These are phyloP conservation scores for Drosophila infuscata DNA, from an alignment of 2,888 invertebrate species.

Conservation along the genomic window DNA sequence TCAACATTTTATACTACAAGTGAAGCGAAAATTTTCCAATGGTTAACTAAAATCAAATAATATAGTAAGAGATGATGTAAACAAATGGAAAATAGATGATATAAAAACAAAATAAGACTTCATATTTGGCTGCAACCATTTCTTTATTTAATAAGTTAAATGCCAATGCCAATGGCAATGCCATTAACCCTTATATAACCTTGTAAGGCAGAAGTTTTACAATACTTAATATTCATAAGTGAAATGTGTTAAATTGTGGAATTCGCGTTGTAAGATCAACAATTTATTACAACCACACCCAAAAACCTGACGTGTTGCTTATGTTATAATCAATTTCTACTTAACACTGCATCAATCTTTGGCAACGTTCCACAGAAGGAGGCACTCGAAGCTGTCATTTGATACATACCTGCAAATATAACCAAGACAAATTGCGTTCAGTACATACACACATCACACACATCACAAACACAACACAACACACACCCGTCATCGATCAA, in stretches of 20 bases:
- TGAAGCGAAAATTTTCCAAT: not conserved
- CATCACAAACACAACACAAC: not conserved
- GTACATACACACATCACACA: constrained; percentile 15
- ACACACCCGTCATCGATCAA: constrained; percentile 59
- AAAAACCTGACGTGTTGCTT: constrained; percentile 12
- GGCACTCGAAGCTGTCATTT: constrained; percentile 8
- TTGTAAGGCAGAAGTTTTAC: not conserved
- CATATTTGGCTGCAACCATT: not conserved
- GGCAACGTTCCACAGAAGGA: constrained; percentile 13
- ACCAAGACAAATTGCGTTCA: constrained; percentile 64
- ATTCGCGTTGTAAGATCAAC: not conserved
- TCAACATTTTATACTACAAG: not conserved
- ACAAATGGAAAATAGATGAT: not conserved
- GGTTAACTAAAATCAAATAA: not conserved
- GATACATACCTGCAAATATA: constrained; percentile 68
- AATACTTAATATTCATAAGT: not conserved
- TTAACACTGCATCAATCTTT: constrained; percentile 68
- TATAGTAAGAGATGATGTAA: no score
- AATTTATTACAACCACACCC: constrained; percentile 32
- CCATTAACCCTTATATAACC: not conserved
- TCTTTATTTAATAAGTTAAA: not conserved
- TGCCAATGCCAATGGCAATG: not conserved
- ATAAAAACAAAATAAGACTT: not conserved
- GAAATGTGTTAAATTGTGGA: not conserved
- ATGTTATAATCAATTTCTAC: constrained; percentile 53